These are phyloP conservation scores for Sphyrna mokarran DNA, from an alignment of 2,113 vertebrate genomes.

Conservation along the genomic window DNA sequence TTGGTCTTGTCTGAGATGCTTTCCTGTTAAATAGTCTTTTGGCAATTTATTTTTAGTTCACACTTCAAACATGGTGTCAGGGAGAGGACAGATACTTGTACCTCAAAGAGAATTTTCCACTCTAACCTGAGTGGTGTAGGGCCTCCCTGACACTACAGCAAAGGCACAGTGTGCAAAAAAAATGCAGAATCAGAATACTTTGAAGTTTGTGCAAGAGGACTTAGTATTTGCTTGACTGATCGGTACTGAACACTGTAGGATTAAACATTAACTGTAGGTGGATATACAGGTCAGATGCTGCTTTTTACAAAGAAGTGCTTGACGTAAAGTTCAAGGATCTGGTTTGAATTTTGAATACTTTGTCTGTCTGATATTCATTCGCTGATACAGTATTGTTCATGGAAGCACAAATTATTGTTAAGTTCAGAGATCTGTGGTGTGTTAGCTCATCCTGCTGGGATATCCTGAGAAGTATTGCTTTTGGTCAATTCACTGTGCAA, in stretches of 20 bases:
- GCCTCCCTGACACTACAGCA: not conserved
- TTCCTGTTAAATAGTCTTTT: not conserved
- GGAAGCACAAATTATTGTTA: not conserved
- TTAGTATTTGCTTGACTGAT: not conserved
- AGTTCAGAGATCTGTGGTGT: not conserved
- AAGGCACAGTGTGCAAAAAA: not conserved
- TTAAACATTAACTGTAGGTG: not conserved
- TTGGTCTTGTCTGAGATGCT: not conserved
- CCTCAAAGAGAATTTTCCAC: not conserved
- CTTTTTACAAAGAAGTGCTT: not conserved
- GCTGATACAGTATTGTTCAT: not conserved
- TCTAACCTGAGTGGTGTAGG: not conserved
- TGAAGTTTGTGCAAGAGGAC: not conserved
- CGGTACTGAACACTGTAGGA: not conserved
- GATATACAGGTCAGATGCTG: not conserved
- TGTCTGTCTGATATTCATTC: not conserved
- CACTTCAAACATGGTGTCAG: not conserved
- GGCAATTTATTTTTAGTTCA: not conserved
- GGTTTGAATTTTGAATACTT: not conserved
- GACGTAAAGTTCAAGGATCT: not conserved
- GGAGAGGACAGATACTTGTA: not conserved
- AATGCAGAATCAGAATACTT: not conserved
- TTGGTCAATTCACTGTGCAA: not conserved
- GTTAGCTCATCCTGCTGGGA: not conserved
- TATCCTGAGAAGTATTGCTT: not conserved